These are phyloP conservation scores for Ctena decussata DNA, from an alignment of 2,888 invertebrate genomes.

Conservation along the genomic window DNA sequence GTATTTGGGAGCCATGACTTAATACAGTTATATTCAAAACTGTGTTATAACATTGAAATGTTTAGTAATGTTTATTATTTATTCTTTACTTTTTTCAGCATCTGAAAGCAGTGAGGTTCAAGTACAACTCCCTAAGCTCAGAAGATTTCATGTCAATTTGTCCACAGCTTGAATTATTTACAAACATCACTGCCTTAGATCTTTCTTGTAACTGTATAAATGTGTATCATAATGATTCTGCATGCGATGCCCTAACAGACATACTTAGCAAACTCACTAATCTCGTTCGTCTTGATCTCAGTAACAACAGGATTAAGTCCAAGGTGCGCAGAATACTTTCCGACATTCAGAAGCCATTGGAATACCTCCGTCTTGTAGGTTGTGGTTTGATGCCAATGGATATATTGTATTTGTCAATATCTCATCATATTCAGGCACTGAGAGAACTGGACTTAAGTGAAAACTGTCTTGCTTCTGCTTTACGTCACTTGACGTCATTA, in stretches of 20 bases:
- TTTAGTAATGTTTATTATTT: no score
- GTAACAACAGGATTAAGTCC: constrained; percentile 81
- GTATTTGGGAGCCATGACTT: no score
- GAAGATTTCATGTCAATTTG: constrained; percentile 77
- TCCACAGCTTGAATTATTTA: constrained; percentile 75
- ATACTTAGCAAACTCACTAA: constrained; percentile 69
- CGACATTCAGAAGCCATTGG: constrained; percentile 70
- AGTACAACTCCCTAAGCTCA: constrained; percentile 82
- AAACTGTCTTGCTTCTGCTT: constrained; percentile 71
- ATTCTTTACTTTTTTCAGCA: constrained; percentile 69
- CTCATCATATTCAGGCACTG: constrained; percentile 75
- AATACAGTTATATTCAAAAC: no score
- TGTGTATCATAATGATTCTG: constrained; percentile 70
- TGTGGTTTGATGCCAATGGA: constrained; percentile 81
- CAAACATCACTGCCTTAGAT: constrained; percentile 82
- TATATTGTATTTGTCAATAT: constrained; percentile 75
- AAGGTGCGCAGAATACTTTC: constrained; percentile 75
- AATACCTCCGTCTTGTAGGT: constrained; percentile 79
- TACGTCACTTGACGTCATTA: constrained; percentile 59
- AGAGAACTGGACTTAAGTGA: constrained; percentile 83
- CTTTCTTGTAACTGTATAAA: constrained; percentile 83
- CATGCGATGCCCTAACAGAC: constrained; percentile 68
- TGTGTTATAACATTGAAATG: no score
- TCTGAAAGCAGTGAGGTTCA: constrained; percentile 79
- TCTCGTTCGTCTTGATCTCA: constrained; percentile 81